These are phyloP conservation scores for Carcina quercana DNA, from an alignment of 2,888 invertebrate genomes.

Conservation along the genomic window DNA sequence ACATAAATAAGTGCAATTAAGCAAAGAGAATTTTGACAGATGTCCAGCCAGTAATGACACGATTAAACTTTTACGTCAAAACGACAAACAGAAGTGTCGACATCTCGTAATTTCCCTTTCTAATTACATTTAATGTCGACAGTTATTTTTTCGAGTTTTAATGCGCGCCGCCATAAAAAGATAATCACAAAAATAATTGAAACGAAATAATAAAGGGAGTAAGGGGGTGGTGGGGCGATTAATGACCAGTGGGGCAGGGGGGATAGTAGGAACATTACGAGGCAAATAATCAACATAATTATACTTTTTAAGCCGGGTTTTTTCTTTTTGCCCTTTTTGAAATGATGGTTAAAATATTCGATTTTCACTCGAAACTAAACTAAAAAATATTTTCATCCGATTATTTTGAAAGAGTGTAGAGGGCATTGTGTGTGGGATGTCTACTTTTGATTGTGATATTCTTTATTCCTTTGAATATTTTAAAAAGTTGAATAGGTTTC, in stretches of 20 bases:
- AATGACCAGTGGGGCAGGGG: constrained; percentile 53
- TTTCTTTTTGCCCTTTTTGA: constrained; percentile 56
- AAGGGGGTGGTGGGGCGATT: constrained; percentile 45
- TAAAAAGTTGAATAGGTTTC: no score
- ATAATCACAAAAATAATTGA: constrained; percentile 75
- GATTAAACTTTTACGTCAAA: constrained; percentile 15
- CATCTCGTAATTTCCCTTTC: constrained; percentile 66
- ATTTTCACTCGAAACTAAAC: no score
- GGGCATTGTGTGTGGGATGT: no score
- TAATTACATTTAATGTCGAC: constrained; percentile 69
- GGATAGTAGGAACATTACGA: constrained; percentile 70
- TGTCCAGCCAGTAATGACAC: constrained; percentile 13
- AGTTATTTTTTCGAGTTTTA: constrained; percentile 72
- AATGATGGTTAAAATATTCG: constrained; percentile 55
- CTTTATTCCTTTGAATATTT: no score
- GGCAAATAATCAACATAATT: constrained; percentile 74
- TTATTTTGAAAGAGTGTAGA: no score
- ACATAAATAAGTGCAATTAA: constrained; percentile 5
- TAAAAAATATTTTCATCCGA: no score
- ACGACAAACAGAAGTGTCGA: constrained; percentile 44
- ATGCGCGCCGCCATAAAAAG: constrained; percentile 70
- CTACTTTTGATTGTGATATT: no score
- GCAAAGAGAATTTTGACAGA: constrained; percentile 12
- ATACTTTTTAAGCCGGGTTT: constrained; percentile 67
- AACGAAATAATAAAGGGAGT: constrained; percentile 71